Percentiles rank a stretch among this genome's conserved stretches.
Conservation (phyloP, 1,140 invertebrate species). For the Atopsyche davidsoni region DNA sequence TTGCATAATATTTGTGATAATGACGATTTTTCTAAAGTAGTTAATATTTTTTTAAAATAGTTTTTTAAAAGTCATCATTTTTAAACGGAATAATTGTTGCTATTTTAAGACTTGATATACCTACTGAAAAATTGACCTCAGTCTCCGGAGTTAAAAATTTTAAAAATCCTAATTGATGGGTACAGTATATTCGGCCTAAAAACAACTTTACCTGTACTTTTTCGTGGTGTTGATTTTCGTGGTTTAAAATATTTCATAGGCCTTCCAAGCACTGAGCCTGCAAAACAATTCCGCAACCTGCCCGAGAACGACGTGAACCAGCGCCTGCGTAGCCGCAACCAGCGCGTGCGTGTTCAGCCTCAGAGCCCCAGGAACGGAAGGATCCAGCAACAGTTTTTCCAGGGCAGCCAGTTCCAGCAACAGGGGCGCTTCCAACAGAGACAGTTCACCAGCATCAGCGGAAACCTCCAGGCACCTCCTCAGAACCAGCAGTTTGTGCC, state of each 20-base stretch:
- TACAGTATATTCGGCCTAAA: no score
- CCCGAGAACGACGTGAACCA: conserved; percentile 7
- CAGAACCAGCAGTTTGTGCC: conserved; percentile 7
- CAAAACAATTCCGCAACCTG: conserved; percentile 24
- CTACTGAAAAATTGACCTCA: no score
- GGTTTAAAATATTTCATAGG: conserved; percentile 8
- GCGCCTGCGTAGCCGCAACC: conserved; percentile 12
- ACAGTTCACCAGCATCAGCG: conserved; percentile 12
- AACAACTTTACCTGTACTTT: no score
- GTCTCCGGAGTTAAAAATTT: no score
- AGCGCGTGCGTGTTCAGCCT: conserved; percentile 2
- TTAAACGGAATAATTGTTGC: no score
- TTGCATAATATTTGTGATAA: no score
- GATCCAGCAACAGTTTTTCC: conserved; percentile 15
- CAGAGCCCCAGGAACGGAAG: conserved; percentile 3
- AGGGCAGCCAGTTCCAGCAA: background rate
- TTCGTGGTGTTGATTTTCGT: no score
- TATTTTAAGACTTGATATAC: no score
- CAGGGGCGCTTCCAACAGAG: conserved; percentile 7
- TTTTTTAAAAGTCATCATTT: no score
- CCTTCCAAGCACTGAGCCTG: conserved; percentile 20
- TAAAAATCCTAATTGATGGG: no score
- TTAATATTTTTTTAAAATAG: no score
- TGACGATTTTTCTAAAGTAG: no score
- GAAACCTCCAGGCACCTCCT: conserved; percentile 4